Conservation (phyloP, 2,113 vertebrate genomes). For the Xiphophorus hellerii region DNA sequence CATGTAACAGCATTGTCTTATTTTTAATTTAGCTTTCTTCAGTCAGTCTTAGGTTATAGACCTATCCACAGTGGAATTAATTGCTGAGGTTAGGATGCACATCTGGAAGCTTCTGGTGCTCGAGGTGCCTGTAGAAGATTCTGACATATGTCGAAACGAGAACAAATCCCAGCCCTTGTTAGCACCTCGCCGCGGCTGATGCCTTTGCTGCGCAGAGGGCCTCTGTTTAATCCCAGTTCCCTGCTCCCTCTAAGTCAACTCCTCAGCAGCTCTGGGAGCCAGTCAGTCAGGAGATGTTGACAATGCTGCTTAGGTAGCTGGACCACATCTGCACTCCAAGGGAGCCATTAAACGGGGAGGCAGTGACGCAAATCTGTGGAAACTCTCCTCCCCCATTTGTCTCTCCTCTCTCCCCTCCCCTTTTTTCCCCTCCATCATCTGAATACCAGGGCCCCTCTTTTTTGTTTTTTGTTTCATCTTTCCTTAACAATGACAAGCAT, state of each 20-base stretch:
- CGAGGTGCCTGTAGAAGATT: slow-evolving; percentile 49
- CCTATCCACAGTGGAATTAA: slow-evolving; percentile 45
- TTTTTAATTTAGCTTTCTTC: slow-evolving; percentile 9
- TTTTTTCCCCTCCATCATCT: slow-evolving; percentile 25
- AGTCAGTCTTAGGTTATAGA: slow-evolving; percentile 12
- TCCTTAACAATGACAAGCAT: slow-evolving; percentile 77
- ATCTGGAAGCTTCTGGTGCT: slow-evolving; percentile 69
- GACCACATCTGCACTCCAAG: slow-evolving; percentile 62
- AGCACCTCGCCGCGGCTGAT: slow-evolving; percentile 11
- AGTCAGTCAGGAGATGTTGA: slow-evolving; percentile 28
- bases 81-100: slow-evolving; percentile 42
- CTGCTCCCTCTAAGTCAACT: slow-evolving; percentile 19
- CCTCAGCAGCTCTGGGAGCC: slow-evolving; percentile 13
- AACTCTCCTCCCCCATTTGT: slow-evolving; percentile 36
- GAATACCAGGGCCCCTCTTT: slow-evolving; percentile 44
- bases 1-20: neutral
- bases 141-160: slow-evolving; percentile 62
- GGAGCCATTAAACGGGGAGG: slow-evolving; percentile 66
- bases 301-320: slow-evolving; percentile 46
- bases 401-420: slow-evolving; percentile 17
- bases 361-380: slow-evolving; percentile 55
- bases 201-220: slow-evolving; percentile 8
- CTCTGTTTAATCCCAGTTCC: slow-evolving; percentile 9
- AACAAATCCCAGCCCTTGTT: slow-evolving; percentile 18
- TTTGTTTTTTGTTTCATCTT: slow-evolving; percentile 36